These are phyloP conservation scores for Parapsyche elsis DNA, from an alignment of 1,140 invertebrate genomes.

Conservation along the genomic window DNA sequence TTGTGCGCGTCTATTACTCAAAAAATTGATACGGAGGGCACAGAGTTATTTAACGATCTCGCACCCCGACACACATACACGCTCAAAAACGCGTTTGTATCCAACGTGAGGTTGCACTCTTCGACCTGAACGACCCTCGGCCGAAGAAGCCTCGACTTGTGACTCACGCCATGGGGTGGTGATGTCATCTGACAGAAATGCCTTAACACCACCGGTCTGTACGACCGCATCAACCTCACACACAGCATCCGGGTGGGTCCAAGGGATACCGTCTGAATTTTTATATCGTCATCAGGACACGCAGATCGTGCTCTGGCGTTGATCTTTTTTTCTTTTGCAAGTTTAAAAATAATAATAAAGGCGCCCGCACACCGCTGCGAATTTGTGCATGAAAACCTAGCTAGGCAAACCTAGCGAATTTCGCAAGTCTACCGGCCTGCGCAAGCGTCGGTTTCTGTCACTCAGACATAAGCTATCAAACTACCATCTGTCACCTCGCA, in stretches of 20 bases:
- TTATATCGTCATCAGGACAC: conserved; percentile 2
- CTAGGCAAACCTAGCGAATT: too few species aligned
- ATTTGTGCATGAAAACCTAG: too few species aligned
- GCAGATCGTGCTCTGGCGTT: neutral
- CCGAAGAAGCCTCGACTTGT: conserved; percentile 5
- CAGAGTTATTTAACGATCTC: too few species aligned
- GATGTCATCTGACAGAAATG: conserved; percentile 14
- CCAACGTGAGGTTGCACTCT: neutral
- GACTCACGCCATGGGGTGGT: conserved; percentile 7
- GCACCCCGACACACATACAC: neutral
- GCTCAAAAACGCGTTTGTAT: neutral
- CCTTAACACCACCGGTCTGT: neutral
- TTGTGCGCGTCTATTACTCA: neutral
- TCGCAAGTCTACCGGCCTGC: too few species aligned
- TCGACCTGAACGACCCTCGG: neutral
- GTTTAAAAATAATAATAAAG: neutral
- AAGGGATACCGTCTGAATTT: conserved; percentile 10
- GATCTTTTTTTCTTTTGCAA: neutral
- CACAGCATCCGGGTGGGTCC: conserved; percentile 14
- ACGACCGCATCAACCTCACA: neutral
- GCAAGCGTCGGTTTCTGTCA: too few species aligned
- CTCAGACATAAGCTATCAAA: too few species aligned
- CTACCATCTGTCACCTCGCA: too few species aligned
- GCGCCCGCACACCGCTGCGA: too few species aligned
- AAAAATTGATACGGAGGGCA: neutral